These are phyloP conservation scores for Erebia aethiops DNA, from an alignment of 2,888 invertebrate genomes.

Conservation along the genomic window DNA sequence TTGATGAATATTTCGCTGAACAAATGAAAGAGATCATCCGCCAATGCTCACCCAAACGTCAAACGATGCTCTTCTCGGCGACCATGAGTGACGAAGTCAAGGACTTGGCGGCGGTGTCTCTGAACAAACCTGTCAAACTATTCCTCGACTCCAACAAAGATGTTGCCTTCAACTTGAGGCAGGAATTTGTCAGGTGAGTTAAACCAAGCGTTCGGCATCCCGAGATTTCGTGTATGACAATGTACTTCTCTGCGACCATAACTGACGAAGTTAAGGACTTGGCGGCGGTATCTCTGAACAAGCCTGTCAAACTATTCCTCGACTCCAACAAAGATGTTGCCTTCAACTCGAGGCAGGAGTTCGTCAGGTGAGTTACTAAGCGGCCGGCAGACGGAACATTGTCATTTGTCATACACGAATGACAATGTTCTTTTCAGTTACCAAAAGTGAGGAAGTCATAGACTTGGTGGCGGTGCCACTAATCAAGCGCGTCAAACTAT, in stretches of 20 bases:
- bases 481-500: slow-evolving; percentile 95
- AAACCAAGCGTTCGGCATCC: too few relatives aligned
- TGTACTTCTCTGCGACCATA: slow-evolving; percentile 99
- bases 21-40: slow-evolving; percentile 99
- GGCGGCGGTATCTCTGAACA: slow-evolving; percentile 94
- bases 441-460: slow-evolving; percentile 99
- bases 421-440: slow-evolving; percentile 82
- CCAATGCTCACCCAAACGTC: slow-evolving; percentile 94
- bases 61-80: slow-evolving; percentile 98
- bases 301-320: slow-evolving; percentile 97
- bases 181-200: too few relatives aligned
- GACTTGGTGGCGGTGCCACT: slow-evolving; percentile 91
- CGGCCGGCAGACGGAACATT: too few relatives aligned
- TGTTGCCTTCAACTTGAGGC: slow-evolving; percentile 96
- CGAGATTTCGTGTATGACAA: too few relatives aligned
- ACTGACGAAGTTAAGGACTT: slow-evolving; percentile 98
- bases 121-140: slow-evolving; percentile 95
- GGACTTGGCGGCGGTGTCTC: slow-evolving; percentile 95
- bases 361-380: slow-evolving; percentile 85
- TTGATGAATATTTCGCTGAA: slow-evolving; percentile 99
- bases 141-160: slow-evolving; percentile 98
- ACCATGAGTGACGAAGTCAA: slow-evolving; percentile 99
- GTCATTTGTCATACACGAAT: too few relatives aligned
- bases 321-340: slow-evolving; percentile 98
- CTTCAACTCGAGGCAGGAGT: slow-evolving; percentile 97